phyloP scores from a whole-genome alignment of 2,888 invertebrate genomes.

The Tanypteryx hageni region DNA sequence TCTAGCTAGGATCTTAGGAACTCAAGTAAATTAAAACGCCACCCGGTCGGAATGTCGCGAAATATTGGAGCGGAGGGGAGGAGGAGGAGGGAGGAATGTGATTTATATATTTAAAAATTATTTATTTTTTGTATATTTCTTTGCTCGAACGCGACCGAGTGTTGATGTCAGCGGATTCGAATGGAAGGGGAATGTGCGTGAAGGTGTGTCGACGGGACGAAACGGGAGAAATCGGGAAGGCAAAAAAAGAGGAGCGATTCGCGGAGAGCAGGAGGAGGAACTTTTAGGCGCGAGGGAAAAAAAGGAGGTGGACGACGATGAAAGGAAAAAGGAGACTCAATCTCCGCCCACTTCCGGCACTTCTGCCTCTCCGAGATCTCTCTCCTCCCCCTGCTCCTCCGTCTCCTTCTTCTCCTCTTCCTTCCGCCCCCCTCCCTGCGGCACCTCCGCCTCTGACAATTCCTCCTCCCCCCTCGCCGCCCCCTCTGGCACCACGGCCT shows the following conservation, averaged over 20 bases:
- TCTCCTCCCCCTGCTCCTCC: not conserved
- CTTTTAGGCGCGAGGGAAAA: not conserved
- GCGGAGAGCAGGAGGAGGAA: not conserved
- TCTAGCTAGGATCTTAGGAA: too few relatives aligned
- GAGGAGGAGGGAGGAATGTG: too few relatives aligned
- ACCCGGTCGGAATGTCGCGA: too few relatives aligned
- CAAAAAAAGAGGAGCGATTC: too few relatives aligned
- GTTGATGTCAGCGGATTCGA: not conserved
- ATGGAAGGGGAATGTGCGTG: slow-evolving; percentile 26
- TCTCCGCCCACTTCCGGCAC: slow-evolving; percentile 40
- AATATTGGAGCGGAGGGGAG: too few relatives aligned
- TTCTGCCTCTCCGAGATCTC: not conserved
- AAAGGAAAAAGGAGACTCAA: not conserved
- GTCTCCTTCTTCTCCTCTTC: too few relatives aligned
- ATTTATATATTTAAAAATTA: too few relatives aligned
- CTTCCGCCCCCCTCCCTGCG: not conserved
- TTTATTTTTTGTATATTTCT: not conserved
- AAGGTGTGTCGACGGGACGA: not conserved
- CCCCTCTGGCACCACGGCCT: slow-evolving; percentile 26
- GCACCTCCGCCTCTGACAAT: slow-evolving; percentile 45
- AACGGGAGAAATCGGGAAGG: not conserved
- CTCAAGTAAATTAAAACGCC: too few relatives aligned
- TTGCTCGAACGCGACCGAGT: slow-evolving; percentile 10
- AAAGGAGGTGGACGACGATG: not conserved
- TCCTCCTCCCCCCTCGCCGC: not conserved